Evolutionary conservation across 2,113 vertebrate genomes (phyloP).

Genomic region (Campylomormyrus numenius): DNA sequence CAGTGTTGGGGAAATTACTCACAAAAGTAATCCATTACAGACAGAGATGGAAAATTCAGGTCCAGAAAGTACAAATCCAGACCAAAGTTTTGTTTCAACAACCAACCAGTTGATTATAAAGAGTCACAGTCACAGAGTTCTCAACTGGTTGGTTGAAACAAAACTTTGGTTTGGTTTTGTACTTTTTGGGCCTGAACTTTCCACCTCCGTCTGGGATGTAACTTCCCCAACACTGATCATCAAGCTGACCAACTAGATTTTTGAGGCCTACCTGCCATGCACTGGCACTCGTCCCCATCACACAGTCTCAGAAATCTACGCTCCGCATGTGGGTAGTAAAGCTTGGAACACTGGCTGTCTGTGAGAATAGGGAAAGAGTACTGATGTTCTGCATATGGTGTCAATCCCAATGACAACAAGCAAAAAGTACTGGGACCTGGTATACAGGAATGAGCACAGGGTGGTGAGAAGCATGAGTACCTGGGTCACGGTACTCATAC

Average conservation of each 20-base stretch:
- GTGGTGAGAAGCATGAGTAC: constrained; percentile 38
- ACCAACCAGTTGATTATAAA: not conserved
- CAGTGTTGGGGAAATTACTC: not conserved
- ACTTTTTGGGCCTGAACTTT: not conserved
- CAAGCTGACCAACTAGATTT: not conserved
- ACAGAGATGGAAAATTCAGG: not conserved
- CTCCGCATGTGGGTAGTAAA: constrained; percentile 61
- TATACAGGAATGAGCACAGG: not conserved
- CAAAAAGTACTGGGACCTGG: not conserved
- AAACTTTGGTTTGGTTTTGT: not conserved
- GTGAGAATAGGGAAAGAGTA: constrained; percentile 24
- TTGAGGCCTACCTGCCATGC: constrained; percentile 73
- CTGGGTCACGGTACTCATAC: constrained; percentile 69
- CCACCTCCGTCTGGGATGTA: not conserved
- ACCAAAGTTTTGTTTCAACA: not conserved
- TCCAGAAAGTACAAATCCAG: not conserved
- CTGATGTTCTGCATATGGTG: not conserved
- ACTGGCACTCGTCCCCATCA: constrained; percentile 71
- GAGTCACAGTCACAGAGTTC: not conserved
- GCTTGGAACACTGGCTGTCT: constrained; percentile 72
- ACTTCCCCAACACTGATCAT: not conserved
- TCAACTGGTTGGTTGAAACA: not conserved
- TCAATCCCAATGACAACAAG: not conserved
- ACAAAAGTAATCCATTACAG: not conserved
- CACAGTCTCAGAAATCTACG: constrained; percentile 72